A percentile compares a stretch with the other conserved stretches of the same genome.
Evolutionary conservation across 2,113 vertebrate species (phyloP).

Genomic region (Ceyx margarethae): DNA sequence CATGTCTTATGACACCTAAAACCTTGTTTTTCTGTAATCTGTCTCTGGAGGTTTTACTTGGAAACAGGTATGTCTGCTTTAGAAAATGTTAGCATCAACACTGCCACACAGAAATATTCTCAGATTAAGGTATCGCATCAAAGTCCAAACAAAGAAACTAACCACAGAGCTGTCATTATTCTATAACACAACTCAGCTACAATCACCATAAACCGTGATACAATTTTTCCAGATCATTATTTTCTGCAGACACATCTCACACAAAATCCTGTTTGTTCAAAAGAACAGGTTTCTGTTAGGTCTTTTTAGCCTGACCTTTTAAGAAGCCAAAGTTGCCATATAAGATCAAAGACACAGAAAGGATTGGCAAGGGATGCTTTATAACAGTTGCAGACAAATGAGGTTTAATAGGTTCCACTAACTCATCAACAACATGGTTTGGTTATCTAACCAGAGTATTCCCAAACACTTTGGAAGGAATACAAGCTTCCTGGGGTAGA

Average conservation of each 20-base stretch:
- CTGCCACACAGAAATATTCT: background rate
- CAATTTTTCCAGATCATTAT: background rate
- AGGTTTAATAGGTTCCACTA: background rate
- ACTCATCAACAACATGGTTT: background rate
- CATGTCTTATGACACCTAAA: background rate
- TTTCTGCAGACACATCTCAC: background rate
- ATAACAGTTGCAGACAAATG: background rate
- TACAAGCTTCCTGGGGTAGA: background rate
- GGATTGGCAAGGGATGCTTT: background rate
- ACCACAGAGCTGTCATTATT: background rate
- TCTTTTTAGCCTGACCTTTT: background rate
- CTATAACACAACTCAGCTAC: background rate
- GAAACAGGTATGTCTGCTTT: background rate
- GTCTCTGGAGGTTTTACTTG: background rate
- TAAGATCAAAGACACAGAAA: background rate
- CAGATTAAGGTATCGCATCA: background rate
- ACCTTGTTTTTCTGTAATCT: background rate
- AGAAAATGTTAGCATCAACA: background rate
- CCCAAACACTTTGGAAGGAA: background rate
- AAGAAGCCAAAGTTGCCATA: background rate
- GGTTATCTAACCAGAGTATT: background rate
- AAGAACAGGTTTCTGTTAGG: background rate
- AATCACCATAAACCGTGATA: background rate
- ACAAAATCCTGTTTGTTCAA: background rate
- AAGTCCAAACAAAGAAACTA: background rate